Evolutionary conservation across 2,113 vertebrate species (phyloP), one percentile per base, ranked within the genome.

Genomic region (Polyodon spathula): DNA sequence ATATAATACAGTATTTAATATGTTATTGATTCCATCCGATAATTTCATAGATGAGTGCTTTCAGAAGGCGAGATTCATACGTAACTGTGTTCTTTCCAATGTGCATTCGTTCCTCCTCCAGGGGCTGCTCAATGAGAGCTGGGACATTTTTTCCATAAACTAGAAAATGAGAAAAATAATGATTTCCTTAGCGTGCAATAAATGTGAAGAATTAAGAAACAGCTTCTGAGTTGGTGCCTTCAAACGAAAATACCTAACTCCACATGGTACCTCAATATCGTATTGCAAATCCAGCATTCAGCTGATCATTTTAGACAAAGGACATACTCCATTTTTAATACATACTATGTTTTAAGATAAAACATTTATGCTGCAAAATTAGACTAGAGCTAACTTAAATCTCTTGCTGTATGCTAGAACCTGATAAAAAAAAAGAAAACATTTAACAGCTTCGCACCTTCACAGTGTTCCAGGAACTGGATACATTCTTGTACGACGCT

Each of bases 401-500:
- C 11, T 7, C 1, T 15, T 43, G 56, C 16, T 9, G 37, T 40
- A 38, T 51, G 27, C 16, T 8, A 8, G 40, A 16, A 9, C 15
- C 14, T 15, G 4, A 1, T 3, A 11, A 38, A 46, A 39, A 1
- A 56, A 56, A 4, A 2, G 15, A 12, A 4, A n/a, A 7, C 16
- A 9, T 4, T 4, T 40, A 6, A 38, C 42, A 5, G n/a, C 12
- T n/a, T 68, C 86, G 81, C 78, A 90, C 89, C 69, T 79, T 97
- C 96, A 53, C 95, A 99, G 39, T 96, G 91, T 74, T 95, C 91
- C 69, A 97, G 81, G 75, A 97, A 98, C 74, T 92, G 94, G 54
- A 97, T 6, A 7, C 94, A 95, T 66, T 97, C 94, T 73, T 90
- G 85, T 52, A 93, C 81, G 56, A 94, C 86, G 0, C 69, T 78